Evolutionary conservation across 1,140 invertebrate genomes (phyloP).

Genomic region (Cherax destructor): DNA sequence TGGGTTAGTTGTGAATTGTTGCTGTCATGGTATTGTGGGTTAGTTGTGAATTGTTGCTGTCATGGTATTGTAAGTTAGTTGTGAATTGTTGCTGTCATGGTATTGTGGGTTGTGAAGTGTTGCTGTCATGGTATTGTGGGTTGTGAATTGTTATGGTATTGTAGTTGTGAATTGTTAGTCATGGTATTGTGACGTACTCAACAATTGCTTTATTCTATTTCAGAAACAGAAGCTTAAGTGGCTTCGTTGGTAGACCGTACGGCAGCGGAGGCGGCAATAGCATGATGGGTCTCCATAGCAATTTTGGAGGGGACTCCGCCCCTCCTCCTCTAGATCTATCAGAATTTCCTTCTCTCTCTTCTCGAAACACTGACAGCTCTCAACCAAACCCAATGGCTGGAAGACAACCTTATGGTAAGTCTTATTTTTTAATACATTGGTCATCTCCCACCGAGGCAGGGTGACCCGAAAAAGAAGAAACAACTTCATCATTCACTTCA

Average conservation of each 20-base stretch:
- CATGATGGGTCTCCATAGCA: conserved; percentile 64
- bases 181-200: not conserved
- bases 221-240: conserved; percentile 46
- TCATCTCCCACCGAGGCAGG: too few species aligned
- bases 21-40: too few species aligned
- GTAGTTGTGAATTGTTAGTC: too few species aligned
- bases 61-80: too few species aligned
- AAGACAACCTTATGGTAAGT: conserved; percentile 65
- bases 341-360: conserved; percentile 74
- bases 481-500: too few species aligned
- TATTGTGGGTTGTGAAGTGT: too few species aligned
- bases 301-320: conserved; percentile 66
- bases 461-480: too few species aligned
- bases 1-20: too few species aligned
- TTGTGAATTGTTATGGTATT: too few species aligned
- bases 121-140: too few species aligned
- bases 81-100: too few species aligned
- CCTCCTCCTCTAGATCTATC: conserved; percentile 74
- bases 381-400: conserved; percentile 65
- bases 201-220: not conserved
- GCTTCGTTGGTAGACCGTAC: conserved; percentile 48
- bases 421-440: not conserved
- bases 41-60: too few species aligned
- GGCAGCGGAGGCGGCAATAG: conserved; percentile 63
- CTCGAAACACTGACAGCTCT: conserved; percentile 58